phyloP scores from a whole-genome alignment of 2,797 vertebrate genomes.

The Enteromius paludinosus region DNA sequence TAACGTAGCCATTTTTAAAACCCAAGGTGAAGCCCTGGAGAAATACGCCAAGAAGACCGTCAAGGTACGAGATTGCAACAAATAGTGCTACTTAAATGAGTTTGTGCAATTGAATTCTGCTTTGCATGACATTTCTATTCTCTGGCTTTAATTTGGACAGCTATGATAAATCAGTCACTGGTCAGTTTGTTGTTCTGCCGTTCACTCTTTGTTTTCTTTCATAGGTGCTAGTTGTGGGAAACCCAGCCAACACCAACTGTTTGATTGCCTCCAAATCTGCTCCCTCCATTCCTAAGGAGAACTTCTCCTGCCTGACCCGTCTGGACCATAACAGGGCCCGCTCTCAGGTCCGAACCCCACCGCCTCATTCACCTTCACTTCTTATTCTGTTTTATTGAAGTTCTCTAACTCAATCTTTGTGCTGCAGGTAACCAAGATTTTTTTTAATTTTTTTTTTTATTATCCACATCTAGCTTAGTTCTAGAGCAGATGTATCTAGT shows the following conservation, averaged over 20 bases:
- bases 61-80: slow-evolving; percentile 80
- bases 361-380: background rate
- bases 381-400: slow-evolving; percentile 14
- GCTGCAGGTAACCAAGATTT: slow-evolving; percentile 10
- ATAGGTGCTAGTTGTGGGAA: slow-evolving; percentile 95
- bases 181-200: background rate
- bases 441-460: background rate
- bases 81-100: background rate
- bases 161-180: background rate
- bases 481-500: background rate
- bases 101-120: background rate
- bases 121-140: background rate
- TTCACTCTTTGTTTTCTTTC: slow-evolving; percentile 7
- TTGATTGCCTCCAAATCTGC: slow-evolving; percentile 92
- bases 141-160: background rate
- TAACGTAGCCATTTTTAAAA: slow-evolving; percentile 95
- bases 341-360: slow-evolving; percentile 82
- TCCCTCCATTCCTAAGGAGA: slow-evolving; percentile 95
- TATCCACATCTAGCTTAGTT: background rate
- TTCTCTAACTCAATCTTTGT: slow-evolving; percentile 8
- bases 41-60: slow-evolving; percentile 95
- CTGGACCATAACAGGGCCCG: slow-evolving; percentile 96
- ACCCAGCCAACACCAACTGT: slow-evolving; percentile 97
- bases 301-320: slow-evolving; percentile 95
- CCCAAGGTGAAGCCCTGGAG: slow-evolving; percentile 91